A percentile compares a stretch with the other conserved stretches of the same genome.
Conservation (phyloP, 2,888 invertebrate species). For the Latrodectus elegans region DNA sequence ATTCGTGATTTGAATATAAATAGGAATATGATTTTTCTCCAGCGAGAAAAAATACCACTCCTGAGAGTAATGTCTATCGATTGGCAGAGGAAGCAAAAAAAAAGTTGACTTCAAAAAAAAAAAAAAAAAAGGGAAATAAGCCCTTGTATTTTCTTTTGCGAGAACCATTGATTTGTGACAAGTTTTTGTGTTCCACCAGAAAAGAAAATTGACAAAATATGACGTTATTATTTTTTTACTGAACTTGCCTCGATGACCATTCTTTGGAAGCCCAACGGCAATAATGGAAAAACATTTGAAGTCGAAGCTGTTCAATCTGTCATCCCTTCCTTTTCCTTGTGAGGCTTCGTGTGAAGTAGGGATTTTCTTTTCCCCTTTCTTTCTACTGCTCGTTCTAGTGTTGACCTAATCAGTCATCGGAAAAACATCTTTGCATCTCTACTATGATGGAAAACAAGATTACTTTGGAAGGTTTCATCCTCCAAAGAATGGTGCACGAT, state of each 20-base stretch:
- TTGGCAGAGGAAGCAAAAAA: conserved; percentile 5
- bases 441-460: conserved; percentile 46
- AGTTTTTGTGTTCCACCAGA: conserved; percentile 33
- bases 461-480: conserved; percentile 28
- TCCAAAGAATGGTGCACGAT: conserved; percentile 40
- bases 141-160: conserved; percentile 33
- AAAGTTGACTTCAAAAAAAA: conserved; percentile 21
- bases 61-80: background rate
- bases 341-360: conserved; percentile 13
- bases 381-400: conserved; percentile 11
- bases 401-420: conserved; percentile 54
- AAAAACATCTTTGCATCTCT: conserved; percentile 49
- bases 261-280: conserved; percentile 31
- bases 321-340: background rate
- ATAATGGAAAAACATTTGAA: conserved; percentile 62
- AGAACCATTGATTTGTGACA: conserved; percentile 42
- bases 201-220: conserved; percentile 58
- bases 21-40: background rate
- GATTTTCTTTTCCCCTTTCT: conserved; percentile 7
- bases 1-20: background rate
- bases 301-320: conserved; percentile 51
- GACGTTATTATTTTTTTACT: conserved; percentile 54
- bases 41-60: background rate
- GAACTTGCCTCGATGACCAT: conserved; percentile 44
- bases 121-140: conserved; percentile 17